phyloP scores from a whole-genome alignment of 2,113 vertebrate genomes.

The Sinocyclocheilus maitianheensis region DNA sequence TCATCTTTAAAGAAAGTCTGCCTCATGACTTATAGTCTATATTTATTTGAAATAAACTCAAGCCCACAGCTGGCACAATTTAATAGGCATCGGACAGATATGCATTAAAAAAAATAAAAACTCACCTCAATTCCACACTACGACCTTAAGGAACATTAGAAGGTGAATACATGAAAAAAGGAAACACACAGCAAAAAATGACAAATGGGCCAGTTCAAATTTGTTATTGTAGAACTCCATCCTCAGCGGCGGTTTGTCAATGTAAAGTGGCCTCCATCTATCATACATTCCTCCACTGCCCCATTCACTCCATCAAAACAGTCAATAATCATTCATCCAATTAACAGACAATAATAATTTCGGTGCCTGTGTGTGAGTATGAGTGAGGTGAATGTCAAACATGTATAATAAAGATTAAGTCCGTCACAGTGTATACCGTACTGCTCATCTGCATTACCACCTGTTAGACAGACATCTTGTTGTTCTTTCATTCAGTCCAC shows the following conservation, averaged over 20 bases:
- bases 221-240: constrained; percentile 55
- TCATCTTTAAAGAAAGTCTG: background rate
- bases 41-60: background rate
- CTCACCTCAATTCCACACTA: background rate
- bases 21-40: background rate
- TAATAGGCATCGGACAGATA: constrained; percentile 7
- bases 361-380: constrained; percentile 10
- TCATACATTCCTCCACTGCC: constrained; percentile 55
- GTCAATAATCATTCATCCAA: constrained; percentile 72
- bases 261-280: constrained; percentile 49
- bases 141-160: background rate
- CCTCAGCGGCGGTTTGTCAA: constrained; percentile 61
- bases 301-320: constrained; percentile 61
- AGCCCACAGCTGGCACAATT: background rate
- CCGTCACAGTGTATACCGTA: constrained; percentile 17
- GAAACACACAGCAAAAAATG: constrained; percentile 54
- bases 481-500: constrained; percentile 14
- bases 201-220: constrained; percentile 60
- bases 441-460: background rate
- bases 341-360: constrained; percentile 75
- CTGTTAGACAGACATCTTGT: background rate
- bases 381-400: constrained; percentile 65
- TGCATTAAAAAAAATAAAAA: background rate
- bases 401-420: constrained; percentile 70
- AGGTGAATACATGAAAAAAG: background rate